A percentile compares a stretch with the other conserved stretches of the same genome.
These are phyloP conservation scores for Oryzias celebensis DNA, from an alignment of 2,113 vertebrate species.

Conservation along the genomic window DNA sequence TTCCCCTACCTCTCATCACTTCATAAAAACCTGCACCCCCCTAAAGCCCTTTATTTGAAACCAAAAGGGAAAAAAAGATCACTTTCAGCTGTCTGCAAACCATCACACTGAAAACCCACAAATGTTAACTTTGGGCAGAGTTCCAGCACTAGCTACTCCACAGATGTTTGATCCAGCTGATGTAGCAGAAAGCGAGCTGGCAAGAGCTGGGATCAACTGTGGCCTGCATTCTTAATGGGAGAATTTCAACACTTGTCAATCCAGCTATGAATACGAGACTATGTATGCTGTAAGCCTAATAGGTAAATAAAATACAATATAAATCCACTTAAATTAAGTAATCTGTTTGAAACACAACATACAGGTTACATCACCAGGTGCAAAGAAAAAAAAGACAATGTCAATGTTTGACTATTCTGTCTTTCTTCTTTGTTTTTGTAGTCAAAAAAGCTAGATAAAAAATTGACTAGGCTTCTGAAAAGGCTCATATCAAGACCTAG, in stretches of 20 bases:
- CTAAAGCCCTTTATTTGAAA: slow-evolving; percentile 11
- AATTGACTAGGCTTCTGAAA: slow-evolving; percentile 10
- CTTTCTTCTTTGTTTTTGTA: slow-evolving; percentile 14
- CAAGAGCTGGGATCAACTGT: slow-evolving; percentile 19
- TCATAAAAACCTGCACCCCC: slow-evolving; percentile 7
- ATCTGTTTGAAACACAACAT: too few relatives aligned
- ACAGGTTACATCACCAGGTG: too few relatives aligned
- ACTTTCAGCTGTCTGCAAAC: slow-evolving; percentile 33
- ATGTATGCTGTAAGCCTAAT: not conserved
- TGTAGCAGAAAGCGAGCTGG: slow-evolving; percentile 21
- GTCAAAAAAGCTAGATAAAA: slow-evolving; percentile 15
- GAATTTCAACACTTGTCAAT: slow-evolving; percentile 16
- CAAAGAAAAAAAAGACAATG: too few relatives aligned
- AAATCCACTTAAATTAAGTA: too few relatives aligned
- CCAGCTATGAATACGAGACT: slow-evolving; percentile 15
- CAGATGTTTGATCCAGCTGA: slow-evolving; percentile 39
- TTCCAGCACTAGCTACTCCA: slow-evolving; percentile 44
- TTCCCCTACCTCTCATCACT: not conserved
- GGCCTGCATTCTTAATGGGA: slow-evolving; percentile 24
- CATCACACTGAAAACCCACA: slow-evolving; percentile 27
- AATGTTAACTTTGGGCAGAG: slow-evolving; percentile 49
- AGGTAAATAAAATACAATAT: not conserved
- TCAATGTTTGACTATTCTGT: not conserved
- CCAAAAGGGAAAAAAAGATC: slow-evolving; percentile 21
- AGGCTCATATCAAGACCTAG: slow-evolving; percentile 29